Base-by-base conservation (phyloP, 2,797 vertebrate genomes). In the Acipenser oxyrinchus region DNA sequence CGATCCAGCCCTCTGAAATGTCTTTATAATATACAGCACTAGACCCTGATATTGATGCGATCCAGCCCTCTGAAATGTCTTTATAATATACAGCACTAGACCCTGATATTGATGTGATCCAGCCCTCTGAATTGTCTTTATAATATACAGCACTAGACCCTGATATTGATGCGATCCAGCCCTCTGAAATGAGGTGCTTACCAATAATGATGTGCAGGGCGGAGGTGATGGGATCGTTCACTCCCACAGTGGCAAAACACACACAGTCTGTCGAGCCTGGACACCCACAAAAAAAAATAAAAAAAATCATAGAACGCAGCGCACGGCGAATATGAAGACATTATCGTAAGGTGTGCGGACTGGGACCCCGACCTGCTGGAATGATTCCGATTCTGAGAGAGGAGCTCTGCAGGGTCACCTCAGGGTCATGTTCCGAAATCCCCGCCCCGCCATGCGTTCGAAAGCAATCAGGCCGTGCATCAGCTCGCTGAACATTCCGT, bases 401-500 rank as follows among this genome's bases (percentile, higher is more conserved):
- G 70, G 88, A 92, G 3, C 87, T 77, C 78, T 89, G 84, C 60
- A 93, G 74, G n/a, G 73, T 71, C n/a, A 76, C 79, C 11, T 73
- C 58, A 1, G 81, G 77, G 71, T 90, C 84, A 1, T 87, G 79
- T 74, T 90, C 89, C 18, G 84, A 87, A 60, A 89, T 75, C 65
- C 89, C 87, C 6, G 83, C 87, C 77, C 70, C 82, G 83, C 74
- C n/a, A n/a, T 93, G 92, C 1, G 90, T 90, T 63, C 88, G 86
- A 58, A n/a, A n/a, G 82, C 85, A 68, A 94, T 90, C 83, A 93
- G 78, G 9, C 90, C 91, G 1, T 93, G 91, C 69, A 94, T 84
- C 65, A 93, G 70, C 78, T 93, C 92, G 1, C 89, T 92, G 81
- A 94, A 93, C 83, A 91, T 94, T 74, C 92, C 92, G 6, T 94